Conservation (phyloP, 2,888 invertebrate genomes). For the Caenorhabditis sp. region DNA sequence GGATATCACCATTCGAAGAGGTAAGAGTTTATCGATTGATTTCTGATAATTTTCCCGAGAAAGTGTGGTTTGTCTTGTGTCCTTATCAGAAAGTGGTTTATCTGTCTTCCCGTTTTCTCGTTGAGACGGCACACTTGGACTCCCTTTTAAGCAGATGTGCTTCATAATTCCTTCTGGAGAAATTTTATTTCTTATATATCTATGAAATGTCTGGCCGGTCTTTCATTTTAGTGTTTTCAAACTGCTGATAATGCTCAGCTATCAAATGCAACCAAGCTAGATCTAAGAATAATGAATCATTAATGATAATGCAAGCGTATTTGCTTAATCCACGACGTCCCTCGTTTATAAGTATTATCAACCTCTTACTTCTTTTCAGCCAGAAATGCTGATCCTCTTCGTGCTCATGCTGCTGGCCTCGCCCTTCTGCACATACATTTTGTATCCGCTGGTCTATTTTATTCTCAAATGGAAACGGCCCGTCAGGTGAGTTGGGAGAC, state of each 20-base stretch:
- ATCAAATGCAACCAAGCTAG: too few relatives aligned
- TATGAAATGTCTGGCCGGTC: too few relatives aligned
- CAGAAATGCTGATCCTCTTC: constrained; percentile 17
- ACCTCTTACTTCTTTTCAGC: neutral
- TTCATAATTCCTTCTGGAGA: too few relatives aligned
- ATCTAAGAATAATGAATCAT: too few relatives aligned
- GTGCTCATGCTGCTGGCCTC: constrained; percentile 24
- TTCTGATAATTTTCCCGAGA: constrained; percentile 29
- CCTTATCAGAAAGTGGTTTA: constrained; percentile 18
- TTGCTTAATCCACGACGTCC: neutral
- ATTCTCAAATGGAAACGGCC: constrained; percentile 43
- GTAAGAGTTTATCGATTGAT: constrained; percentile 40
- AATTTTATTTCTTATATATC: too few relatives aligned
- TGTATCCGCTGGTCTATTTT: constrained; percentile 27
- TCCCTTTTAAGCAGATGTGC: neutral
- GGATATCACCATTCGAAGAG: neutral
- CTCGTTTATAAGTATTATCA: neutral
- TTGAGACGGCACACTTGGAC: neutral
- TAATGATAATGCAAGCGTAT: too few relatives aligned
- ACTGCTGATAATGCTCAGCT: too few relatives aligned
- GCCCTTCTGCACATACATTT: constrained; percentile 28
- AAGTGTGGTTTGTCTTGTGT: neutral
- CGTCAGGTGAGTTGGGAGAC: constrained; percentile 33
- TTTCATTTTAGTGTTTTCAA: too few relatives aligned
- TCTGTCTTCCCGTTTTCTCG: neutral